phyloP scores from a whole-genome alignment of 92 coral and sea anemone species.

The Metridium senile region DNA sequence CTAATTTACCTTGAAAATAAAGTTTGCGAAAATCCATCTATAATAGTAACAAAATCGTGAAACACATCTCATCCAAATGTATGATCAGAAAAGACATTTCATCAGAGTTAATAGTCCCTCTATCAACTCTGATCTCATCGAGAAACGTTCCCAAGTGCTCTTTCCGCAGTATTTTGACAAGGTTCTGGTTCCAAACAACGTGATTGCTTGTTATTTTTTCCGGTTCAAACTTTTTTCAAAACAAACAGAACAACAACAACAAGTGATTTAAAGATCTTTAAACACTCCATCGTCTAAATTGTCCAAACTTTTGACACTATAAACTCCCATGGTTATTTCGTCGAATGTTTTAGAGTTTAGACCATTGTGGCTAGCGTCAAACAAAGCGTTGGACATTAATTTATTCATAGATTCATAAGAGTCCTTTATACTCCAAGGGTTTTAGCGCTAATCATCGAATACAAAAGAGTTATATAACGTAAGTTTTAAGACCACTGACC shows the following conservation, averaged over 20 bases:
- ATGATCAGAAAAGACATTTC: too few relatives aligned
- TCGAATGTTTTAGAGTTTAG: not conserved
- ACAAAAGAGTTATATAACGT: slow-evolving; percentile 1
- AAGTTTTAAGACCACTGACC: not conserved
- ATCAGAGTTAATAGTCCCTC: too few relatives aligned
- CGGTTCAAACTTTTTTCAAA: too few relatives aligned
- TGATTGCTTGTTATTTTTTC: not conserved
- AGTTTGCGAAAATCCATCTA: slow-evolving; percentile 15
- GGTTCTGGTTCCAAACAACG: not conserved
- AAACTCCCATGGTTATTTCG: not conserved
- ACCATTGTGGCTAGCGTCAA: not conserved
- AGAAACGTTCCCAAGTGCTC: not conserved
- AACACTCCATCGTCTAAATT: not conserved
- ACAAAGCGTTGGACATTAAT: not conserved
- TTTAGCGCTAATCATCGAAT: not conserved
- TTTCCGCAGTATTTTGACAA: not conserved
- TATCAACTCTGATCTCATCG: not conserved
- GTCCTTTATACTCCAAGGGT: not conserved
- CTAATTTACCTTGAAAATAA: not conserved
- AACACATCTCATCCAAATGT: not conserved
- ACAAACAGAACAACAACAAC: too few relatives aligned
- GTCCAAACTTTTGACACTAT: not conserved
- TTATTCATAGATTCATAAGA: not conserved
- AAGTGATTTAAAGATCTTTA: not conserved
- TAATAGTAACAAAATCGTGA: not conserved